Base-by-base conservation (phyloP, 1,140 invertebrate species). In the Aphelenchoides fujianensis region DNA sequence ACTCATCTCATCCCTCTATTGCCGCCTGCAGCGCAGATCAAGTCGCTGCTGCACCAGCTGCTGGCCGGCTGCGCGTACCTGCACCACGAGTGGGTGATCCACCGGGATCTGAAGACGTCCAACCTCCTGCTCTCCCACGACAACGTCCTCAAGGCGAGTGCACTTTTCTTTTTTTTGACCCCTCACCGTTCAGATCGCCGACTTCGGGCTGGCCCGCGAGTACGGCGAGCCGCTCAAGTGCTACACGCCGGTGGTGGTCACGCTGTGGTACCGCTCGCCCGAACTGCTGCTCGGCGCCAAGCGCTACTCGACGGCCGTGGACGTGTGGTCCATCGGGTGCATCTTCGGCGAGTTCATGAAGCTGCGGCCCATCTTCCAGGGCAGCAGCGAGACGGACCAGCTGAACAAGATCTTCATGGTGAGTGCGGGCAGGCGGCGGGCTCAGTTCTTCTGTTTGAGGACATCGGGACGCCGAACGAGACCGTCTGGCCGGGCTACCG, bases 31-130 rank as follows among this genome's bases (percentile, higher is more conserved):
- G 91, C 92, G 16, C 94, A 98, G 87, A 91, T 98, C 0, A 98
- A 98, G 85, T 97, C 95, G 79, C 86, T 99, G 2, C 91, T 97
- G 88, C 89, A 91, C 59, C 96, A 99, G 84, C 86, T 98, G 16
- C 85, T 98, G 9, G 86, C 89, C 67, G 96, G 95, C n/a, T 88
- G 89, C 7, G 90, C 91, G 23, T 94, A 98, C 88, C 88, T 99
- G 68, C 95, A 98, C 82, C 94, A 98, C 82, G 97, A 98, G 85
- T 98, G 96, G 95, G 98, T 99, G 74, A 87, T 99, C 3, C 95
- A 98, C 85, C 86, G 95, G 55, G 96, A 99, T 88, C 88, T 98
- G 16, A 99, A 99, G 87, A 95, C 96, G 0, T 98, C 95, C 0
- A 99, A 99, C 88, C 87, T 99, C n/a, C 86, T 99, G 3, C 86